These are phyloP conservation scores for Ametastegia equiseti DNA, from an alignment of 2,888 invertebrate species.

Conservation along the genomic window DNA sequence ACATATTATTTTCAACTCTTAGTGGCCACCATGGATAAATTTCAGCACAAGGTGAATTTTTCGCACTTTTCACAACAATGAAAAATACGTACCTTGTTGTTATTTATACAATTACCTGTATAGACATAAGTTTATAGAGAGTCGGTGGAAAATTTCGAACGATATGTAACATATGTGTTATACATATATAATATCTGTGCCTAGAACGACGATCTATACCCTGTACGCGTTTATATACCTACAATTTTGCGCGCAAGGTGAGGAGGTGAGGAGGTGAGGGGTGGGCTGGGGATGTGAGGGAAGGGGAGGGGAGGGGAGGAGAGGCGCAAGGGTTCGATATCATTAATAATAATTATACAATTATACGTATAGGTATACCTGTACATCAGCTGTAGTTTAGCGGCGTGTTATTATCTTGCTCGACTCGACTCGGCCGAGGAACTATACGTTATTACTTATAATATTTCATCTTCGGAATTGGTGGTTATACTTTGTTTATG, in stretches of 20 bases:
- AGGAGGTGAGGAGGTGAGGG: constrained; percentile 53
- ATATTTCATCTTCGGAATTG: constrained; percentile 76
- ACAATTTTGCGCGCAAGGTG: constrained; percentile 64
- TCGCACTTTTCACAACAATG: too few species aligned
- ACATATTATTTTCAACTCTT: too few species aligned
- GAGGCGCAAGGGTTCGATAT: constrained; percentile 69
- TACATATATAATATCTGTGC: too few species aligned
- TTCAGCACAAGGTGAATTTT: too few species aligned
- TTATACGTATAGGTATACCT: constrained; percentile 65
- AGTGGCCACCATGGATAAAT: too few species aligned
- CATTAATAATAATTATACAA: constrained; percentile 77
- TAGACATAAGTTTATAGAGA: too few species aligned
- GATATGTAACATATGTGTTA: too few species aligned
- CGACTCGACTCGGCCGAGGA: constrained; percentile 54
- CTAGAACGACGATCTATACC: too few species aligned
- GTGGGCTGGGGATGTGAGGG: neutral
- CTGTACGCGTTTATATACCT: too few species aligned
- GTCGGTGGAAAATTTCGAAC: too few species aligned
- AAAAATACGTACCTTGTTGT: too few species aligned
- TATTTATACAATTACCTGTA: too few species aligned
- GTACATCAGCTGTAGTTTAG: constrained; percentile 68
- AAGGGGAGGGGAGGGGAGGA: constrained; percentile 53
- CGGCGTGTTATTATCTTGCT: constrained; percentile 75
- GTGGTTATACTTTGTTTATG: constrained; percentile 76
- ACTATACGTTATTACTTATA: constrained; percentile 74